These are phyloP conservation scores for Clinocottus analis DNA, from an alignment of 2,113 vertebrate species.

Conservation along the genomic window DNA sequence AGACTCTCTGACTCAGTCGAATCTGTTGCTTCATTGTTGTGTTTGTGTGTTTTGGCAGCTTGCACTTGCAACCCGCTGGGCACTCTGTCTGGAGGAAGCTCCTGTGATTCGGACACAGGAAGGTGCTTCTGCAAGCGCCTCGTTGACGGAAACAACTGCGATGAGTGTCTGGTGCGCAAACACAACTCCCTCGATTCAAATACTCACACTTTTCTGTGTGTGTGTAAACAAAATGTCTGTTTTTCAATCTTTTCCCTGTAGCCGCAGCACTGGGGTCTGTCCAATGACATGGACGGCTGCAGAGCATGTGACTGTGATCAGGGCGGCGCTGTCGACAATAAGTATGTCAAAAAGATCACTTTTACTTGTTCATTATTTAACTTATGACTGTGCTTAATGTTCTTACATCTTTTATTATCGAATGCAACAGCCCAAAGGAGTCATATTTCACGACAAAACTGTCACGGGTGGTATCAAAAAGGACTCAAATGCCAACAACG, in stretches of 20 bases:
- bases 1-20: background rate
- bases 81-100: constrained; percentile 88
- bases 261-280: constrained; percentile 96
- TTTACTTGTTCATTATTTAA: background rate
- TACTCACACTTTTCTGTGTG: background rate
- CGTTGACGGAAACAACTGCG: constrained; percentile 89
- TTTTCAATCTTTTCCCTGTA: constrained; percentile 54
- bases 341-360: constrained; percentile 74
- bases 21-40: constrained; percentile 14
- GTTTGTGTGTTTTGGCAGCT: constrained; percentile 78
- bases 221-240: background rate
- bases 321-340: constrained; percentile 90
- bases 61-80: constrained; percentile 93
- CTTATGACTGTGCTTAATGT: too few relatives aligned
- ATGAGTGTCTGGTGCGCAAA: constrained; percentile 88
- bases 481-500: too few relatives aligned
- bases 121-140: constrained; percentile 95
- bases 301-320: constrained; percentile 93
- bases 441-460: background rate
- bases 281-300: constrained; percentile 95
- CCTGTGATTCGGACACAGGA: constrained; percentile 89
- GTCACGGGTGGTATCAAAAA: too few relatives aligned
- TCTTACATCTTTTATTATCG: background rate
- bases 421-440: background rate
- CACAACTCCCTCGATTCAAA: background rate